Evolutionary conservation across 2,888 invertebrate species (phyloP).

Genomic region (Hirtodrosophila alboralis): DNA sequence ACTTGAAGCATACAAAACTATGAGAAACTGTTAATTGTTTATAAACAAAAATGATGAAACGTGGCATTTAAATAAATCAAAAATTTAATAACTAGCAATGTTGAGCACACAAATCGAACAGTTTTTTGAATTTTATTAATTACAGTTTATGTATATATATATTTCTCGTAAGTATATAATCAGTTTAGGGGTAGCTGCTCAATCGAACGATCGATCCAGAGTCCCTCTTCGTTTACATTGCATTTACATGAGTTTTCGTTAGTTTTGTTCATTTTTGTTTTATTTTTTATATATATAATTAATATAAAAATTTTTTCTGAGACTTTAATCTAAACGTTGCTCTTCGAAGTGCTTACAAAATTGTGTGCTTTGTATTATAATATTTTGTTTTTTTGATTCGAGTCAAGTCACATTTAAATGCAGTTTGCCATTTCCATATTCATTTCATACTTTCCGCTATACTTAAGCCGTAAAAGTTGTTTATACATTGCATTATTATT

Average conservation of each 20-base stretch:
- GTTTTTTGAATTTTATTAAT: slow-evolving; percentile 67
- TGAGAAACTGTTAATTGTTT: slow-evolving; percentile 64
- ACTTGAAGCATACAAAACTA: slow-evolving; percentile 41
- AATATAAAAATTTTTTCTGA: slow-evolving; percentile 65
- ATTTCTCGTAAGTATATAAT: slow-evolving; percentile 74
- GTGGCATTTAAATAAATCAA: slow-evolving; percentile 78
- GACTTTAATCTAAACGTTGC: slow-evolving; percentile 30
- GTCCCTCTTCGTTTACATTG: slow-evolving; percentile 55
- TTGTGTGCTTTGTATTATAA: slow-evolving; percentile 51
- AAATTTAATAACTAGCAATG: slow-evolving; percentile 61
- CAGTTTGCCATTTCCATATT: slow-evolving; percentile 61
- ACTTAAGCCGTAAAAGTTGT: slow-evolving; percentile 73
- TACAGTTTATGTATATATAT: slow-evolving; percentile 45
- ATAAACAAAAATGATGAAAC: slow-evolving; percentile 54
- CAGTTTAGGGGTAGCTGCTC: slow-evolving; percentile 48
- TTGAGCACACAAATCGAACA: slow-evolving; percentile 60
- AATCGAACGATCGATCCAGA: slow-evolving; percentile 1
- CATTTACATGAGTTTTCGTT: slow-evolving; percentile 74
- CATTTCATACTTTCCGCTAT: slow-evolving; percentile 57
- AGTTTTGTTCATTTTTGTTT: slow-evolving; percentile 38
- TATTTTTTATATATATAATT: slow-evolving; percentile 49
- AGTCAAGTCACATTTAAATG: slow-evolving; percentile 75
- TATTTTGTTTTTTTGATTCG: slow-evolving; percentile 60
- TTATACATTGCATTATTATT: slow-evolving; percentile 71
- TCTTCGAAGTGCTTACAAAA: slow-evolving; percentile 55